phyloP scores from a whole-genome alignment of 1,140 invertebrate species.

The Dendrolimus punctatus region DNA sequence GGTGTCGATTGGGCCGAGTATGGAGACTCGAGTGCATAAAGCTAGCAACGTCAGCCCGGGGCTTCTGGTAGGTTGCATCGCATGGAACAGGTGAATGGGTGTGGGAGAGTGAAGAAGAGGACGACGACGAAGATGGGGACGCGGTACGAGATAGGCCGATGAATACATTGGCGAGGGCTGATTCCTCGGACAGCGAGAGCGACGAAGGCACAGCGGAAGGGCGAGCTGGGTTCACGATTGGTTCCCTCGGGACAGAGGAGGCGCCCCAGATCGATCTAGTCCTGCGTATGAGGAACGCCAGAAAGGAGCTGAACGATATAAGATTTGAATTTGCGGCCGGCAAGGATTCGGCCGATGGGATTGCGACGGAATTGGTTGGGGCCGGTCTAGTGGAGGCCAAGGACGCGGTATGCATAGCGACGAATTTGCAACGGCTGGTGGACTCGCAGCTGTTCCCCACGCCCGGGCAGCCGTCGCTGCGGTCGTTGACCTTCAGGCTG shows the following conservation, averaged over 20 bases:
- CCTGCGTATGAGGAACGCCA: slow-evolving; percentile 79
- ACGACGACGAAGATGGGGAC: slow-evolving; percentile 57
- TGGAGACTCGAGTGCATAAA: slow-evolving; percentile 92
- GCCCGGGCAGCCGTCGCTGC: slow-evolving; percentile 17
- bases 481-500: slow-evolving; percentile 91
- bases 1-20: slow-evolving; percentile 87
- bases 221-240: slow-evolving; percentile 51
- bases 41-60: slow-evolving; percentile 89
- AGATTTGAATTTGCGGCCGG: slow-evolving; percentile 97
- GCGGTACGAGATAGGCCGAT: slow-evolving; percentile 68
- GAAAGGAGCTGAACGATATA: slow-evolving; percentile 96
- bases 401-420: slow-evolving; percentile 92
- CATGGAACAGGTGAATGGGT: slow-evolving; percentile 98
- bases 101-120: slow-evolving; percentile 90
- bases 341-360: slow-evolving; percentile 96
- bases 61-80: slow-evolving; percentile 93
- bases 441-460: slow-evolving; percentile 39
- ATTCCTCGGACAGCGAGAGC: slow-evolving; percentile 73
- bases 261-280: slow-evolving; percentile 53
- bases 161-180: slow-evolving; percentile 71
- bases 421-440: slow-evolving; percentile 92
- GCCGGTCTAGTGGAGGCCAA: slow-evolving; percentile 94
- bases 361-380: slow-evolving; percentile 94
- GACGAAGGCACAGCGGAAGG: slow-evolving; percentile 28
- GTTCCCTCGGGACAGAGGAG: slow-evolving; percentile 36